Base-by-base conservation (phyloP, 30 jellyfish, hydroid and myxozoan genomes). In the Aurelia aurita region DNA sequence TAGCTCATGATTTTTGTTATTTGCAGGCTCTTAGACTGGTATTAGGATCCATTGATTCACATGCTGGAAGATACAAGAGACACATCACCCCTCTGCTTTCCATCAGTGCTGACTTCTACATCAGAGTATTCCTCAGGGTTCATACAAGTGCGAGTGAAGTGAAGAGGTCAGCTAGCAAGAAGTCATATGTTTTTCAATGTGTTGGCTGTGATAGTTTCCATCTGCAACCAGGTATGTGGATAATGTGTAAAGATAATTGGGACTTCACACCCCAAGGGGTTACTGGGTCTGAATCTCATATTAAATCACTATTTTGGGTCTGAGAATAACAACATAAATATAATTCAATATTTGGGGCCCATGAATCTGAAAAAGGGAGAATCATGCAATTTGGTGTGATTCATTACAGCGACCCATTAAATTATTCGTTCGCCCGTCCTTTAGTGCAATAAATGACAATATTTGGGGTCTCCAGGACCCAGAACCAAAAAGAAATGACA, bases 51-150 rank as follows among this genome's bases (percentile, higher is more conserved):
- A 32, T 95, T 34, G 99, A 95, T 7, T 19, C 96, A 11, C 97
- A 89, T 71, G 99, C 99, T 54, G 96, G 82, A 9, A 80, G 99
- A 9, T 95, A 95, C 78, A 89, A 95, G 67, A 87, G 98, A 44
- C 87, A 84, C 79, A 86, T 95, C 26, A 92, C 60, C 45, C 99
- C 99, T 3, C 77, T 96, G 70, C 86, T 96, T 53, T 89, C 98
- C 16, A 61, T 96, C 6, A 96, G 99, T 77, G 96, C 91, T 16
- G 99, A 96, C 58, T 96, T 96, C 66, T 96, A 96, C 89, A 74
- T 96, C 9, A 54, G 99, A 29, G 62, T 96, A 45, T 96, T 96
- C 61, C 98, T 96, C 25, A 68, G 94, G 34, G 94, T 96, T 20
- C 66, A 44, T 44, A 85, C 98, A 58, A 82, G 98, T 86, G 97